Evolutionary conservation across 2,888 invertebrate genomes (phyloP), one percentile per base, ranked within the genome.

Genomic region (Allolobophora icterica): DNA sequence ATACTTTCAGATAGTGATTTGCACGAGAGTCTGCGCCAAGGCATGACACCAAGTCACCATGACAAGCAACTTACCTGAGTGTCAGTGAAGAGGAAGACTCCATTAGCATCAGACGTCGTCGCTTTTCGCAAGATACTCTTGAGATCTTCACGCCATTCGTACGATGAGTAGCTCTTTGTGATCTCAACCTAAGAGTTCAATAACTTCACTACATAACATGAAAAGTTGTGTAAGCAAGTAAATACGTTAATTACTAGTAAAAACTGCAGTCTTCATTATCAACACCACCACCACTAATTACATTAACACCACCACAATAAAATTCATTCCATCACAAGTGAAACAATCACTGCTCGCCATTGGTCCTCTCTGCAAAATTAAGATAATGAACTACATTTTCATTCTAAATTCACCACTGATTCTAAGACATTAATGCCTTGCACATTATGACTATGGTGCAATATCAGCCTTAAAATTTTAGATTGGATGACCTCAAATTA

Each of bases 131-230:
- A 95, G 92, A 98, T 97, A 84, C 96, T 96, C 95, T 98, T 98
- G 89, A 99, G 96, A 95, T 99, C 98, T 95, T 98, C 98, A 93
- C 97, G 97, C 98, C 98, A 99, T 94, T 98, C 98, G 92, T 96
- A 96, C 89, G 96, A 96, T 0, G 97, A 97, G 95, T 99, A 99
- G 84, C 97, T 97, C 94, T 98, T 97, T 89, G 97, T 97, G 94
- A 99, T 97, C 96, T 98, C 98, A 92, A 98, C 97, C 97, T 98
- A 21, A 90, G 90, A 30, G 35, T 33, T 90, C 21, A 42, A 90
- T 90, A 30, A 90, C n/a, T 40, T 89, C 24, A 89, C 89, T 30
- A 13, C 40, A 35, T 40, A 89, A 89, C 24, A 19, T 2, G 34
- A 19, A n/a, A 87, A 35, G 38, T 35, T 11, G 33, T 11, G 33